phyloP scores from a whole-genome alignment of 2,797 vertebrate species.

The Pterois miles region DNA sequence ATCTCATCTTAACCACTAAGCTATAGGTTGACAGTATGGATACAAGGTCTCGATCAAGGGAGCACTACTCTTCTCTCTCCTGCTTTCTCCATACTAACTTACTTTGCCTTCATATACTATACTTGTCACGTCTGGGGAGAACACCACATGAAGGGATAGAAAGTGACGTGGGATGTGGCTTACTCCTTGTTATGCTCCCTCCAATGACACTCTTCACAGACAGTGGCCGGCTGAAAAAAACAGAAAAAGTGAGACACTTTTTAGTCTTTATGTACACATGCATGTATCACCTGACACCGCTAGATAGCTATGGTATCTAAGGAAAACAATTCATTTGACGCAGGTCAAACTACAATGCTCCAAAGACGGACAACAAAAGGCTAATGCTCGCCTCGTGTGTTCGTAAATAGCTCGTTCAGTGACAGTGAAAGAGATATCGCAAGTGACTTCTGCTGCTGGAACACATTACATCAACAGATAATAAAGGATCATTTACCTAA shows the following conservation, averaged over 20 bases:
- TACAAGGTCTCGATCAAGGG: fast-evolving
- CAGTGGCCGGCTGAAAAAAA: slow-evolving; percentile 87
- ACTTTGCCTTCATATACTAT: neutral
- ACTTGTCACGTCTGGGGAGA: neutral
- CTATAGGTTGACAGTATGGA: neutral
- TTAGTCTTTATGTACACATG: neutral
- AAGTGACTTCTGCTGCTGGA: too few relatives aligned
- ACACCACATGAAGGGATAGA: neutral
- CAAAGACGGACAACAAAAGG: too few relatives aligned
- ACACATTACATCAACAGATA: too few relatives aligned
- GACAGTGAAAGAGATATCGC: too few relatives aligned
- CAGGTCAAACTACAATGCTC: too few relatives aligned
- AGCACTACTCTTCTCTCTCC: neutral
- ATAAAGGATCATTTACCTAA: too few relatives aligned
- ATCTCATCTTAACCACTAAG: neutral
- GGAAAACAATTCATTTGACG: neutral
- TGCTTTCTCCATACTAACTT: neutral
- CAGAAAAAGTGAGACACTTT: neutral
- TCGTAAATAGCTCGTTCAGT: too few relatives aligned
- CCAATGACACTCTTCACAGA: slow-evolving; percentile 95
- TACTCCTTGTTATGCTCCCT: slow-evolving; percentile 92
- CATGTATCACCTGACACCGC: neutral
- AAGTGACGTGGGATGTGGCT: slow-evolving; percentile 55
- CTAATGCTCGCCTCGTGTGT: too few relatives aligned
- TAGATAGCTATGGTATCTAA: neutral